Conservation (phyloP, 2,797 vertebrate species). For the Lithobates pipiens region DNA sequence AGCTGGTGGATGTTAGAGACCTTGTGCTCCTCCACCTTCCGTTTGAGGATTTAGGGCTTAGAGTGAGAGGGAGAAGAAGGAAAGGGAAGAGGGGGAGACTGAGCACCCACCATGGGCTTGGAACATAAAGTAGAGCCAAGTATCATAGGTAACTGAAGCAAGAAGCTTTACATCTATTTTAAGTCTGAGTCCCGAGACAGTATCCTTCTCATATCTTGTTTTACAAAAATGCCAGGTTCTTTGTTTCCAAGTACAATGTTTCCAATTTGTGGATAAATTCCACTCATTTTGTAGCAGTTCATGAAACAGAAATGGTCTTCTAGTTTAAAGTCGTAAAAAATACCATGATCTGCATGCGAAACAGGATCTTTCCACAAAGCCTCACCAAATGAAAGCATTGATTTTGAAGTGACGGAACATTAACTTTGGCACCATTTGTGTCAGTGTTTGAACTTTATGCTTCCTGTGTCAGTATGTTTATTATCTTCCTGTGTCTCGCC, state of each 20-base stretch:
- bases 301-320: not conserved
- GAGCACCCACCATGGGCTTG: no score
- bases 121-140: no score
- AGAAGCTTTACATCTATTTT: no score
- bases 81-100: no score
- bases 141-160: no score
- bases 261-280: not conserved
- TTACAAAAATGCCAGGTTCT: not conserved
- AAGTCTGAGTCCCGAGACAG: no score
- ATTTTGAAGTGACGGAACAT: not conserved
- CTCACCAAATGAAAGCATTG: not conserved
- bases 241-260: no score
- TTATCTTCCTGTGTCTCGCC: slow-evolving; percentile 1
- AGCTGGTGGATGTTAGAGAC: no score
- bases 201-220: no score
- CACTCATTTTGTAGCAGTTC: not conserved
- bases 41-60: no score
- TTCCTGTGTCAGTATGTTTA: not conserved
- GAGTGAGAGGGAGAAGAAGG: no score
- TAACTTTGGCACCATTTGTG: not conserved
- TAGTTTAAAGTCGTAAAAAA: not conserved
- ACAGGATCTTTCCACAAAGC: not conserved
- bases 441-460: not conserved
- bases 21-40: no score
- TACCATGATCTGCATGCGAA: not conserved